A percentile compares a stretch with the other conserved stretches of the same genome.
phyloP scores from a whole-genome alignment of 2,113 vertebrate genomes.

The Callipepla squamata region DNA sequence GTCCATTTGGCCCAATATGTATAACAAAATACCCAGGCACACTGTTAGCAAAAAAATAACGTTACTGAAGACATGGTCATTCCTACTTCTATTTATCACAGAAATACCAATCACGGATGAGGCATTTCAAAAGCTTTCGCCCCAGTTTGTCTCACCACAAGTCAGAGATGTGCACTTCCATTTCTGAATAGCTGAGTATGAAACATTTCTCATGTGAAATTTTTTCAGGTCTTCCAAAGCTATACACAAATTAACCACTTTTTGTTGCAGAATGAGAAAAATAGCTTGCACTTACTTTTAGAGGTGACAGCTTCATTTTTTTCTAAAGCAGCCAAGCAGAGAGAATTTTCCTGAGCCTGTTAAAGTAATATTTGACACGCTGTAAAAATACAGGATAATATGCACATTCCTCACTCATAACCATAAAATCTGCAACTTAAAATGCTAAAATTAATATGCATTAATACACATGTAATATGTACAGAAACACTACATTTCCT shows the following conservation, averaged over 20 bases:
- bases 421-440: background rate
- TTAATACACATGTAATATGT: background rate
- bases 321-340: slow-evolving; percentile 84
- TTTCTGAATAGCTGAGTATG: accelerated
- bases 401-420: background rate
- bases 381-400: slow-evolving; percentile 31
- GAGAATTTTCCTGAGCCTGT: slow-evolving; percentile 80
- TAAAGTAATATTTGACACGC: slow-evolving; percentile 36
- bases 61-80: background rate
- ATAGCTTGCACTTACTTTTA: slow-evolving; percentile 78
- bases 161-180: background rate
- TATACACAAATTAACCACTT: background rate
- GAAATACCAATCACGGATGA: background rate
- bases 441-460: background rate
- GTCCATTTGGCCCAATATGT: background rate
- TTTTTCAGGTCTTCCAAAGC: background rate
- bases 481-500: background rate
- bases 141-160: background rate
- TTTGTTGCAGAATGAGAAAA: background rate
- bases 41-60: background rate
- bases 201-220: background rate
- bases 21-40: background rate
- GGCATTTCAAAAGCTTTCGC: background rate
- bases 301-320: slow-evolving; percentile 68
- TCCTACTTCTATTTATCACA: background rate